Percentiles rank a stretch among this genome's conserved stretches.
These are phyloP conservation scores for Coboldia fuscipes DNA, from an alignment of 1,140 invertebrate genomes.

Conservation along the genomic window DNA sequence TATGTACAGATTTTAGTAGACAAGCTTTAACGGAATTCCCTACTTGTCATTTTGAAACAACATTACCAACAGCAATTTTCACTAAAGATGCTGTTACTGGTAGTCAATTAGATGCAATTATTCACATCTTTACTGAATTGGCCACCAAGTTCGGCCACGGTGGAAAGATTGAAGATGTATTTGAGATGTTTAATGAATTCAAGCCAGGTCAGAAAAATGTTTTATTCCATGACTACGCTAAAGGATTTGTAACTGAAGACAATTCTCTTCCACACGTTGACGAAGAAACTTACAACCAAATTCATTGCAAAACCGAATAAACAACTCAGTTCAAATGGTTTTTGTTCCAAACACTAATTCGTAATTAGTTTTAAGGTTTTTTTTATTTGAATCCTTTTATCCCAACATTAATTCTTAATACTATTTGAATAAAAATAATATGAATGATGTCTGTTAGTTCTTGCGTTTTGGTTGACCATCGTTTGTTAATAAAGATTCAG, in stretches of 20 bases:
- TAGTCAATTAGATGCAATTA: constrained; percentile 15
- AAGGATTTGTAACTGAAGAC: constrained; percentile 10
- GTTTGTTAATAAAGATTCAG: constrained; percentile 31
- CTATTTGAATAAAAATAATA: too few species aligned
- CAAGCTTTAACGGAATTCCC: constrained; percentile 10
- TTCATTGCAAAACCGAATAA: too few species aligned
- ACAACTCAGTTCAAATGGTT: too few species aligned
- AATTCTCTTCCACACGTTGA: too few species aligned
- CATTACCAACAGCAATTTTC: constrained; percentile 13
- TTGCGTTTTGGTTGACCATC: constrained; percentile 25
- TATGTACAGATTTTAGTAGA: constrained; percentile 12
- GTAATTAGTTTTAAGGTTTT: too few species aligned
- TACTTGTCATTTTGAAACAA: constrained; percentile 14
- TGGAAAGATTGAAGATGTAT: constrained; percentile 16
- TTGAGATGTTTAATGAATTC: constrained; percentile 13
- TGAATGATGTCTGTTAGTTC: too few species aligned
- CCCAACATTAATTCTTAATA: too few species aligned
- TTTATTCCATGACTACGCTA: constrained; percentile 14
- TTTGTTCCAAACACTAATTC: too few species aligned
- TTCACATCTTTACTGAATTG: constrained; percentile 14
- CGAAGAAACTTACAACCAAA: too few species aligned
- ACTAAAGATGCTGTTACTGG: constrained; percentile 8
- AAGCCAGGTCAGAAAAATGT: constrained; percentile 11
- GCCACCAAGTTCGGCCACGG: constrained; percentile 14
- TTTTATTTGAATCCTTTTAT: too few species aligned